Base-by-base conservation (phyloP, 1,140 invertebrate genomes). In the Camponotus floridanus region DNA sequence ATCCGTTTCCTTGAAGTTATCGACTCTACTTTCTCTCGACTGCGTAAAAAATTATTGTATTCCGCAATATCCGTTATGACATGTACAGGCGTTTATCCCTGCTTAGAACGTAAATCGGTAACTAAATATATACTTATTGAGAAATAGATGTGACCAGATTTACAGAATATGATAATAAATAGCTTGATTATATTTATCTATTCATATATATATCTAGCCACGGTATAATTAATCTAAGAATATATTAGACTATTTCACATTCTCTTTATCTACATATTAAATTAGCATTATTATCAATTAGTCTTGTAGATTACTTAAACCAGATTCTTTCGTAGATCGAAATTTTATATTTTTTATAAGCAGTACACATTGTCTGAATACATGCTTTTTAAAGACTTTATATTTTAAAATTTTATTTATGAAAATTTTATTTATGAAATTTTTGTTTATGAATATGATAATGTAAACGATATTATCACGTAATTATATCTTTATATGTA, bases 51-150 rank as follows among this genome's bases (percentile, higher is more conserved):
- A 92, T 92, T 91, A 91, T 92, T 91, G 79, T 85, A 87, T 93
- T 92, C 88, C 71, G 92, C 90, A 93, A 93, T 89, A 92, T 93
- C 92, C 92, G 90, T 80, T 80, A 80, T 80, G 64, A 80, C 76
- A 78, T 61, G 42, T 36, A 26, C 59, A 33, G 26, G 76, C 55
- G 64, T 51, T 76, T 86, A 86, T 91, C 89, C 91, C 91, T 87
- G 88, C 86, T 86, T 90, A 70, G 73, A 86, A 85, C 73, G 79
- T 79, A 87, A 76, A 79, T 83, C 86, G 85, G 57, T 71, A 70
- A 73, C 70, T 76, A 61, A 81, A 76, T 21, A 9, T 45, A 8
- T 42, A 55, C 39, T 73, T 48, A 76, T 64, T 61, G 80, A 61
- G 67, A 51, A 78, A 76, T 79, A 88, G 83, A 73, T 71, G 61